Conservation (phyloP, 2,888 invertebrate species). For the Prosapia bicincta region DNA sequence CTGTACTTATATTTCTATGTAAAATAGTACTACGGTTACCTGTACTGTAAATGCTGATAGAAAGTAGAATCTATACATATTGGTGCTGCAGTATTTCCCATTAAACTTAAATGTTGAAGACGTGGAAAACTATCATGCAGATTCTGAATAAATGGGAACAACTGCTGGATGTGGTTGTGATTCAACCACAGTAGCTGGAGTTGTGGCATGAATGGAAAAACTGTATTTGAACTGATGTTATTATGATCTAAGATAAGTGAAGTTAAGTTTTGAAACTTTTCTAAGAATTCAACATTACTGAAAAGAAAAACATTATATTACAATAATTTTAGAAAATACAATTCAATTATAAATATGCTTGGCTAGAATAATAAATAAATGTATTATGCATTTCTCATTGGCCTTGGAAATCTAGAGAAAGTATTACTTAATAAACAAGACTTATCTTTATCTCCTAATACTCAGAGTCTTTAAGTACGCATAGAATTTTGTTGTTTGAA, state of each 20-base stretch:
- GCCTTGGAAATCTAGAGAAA: no score
- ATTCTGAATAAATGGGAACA: slow-evolving; percentile 70
- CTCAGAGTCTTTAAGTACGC: no score
- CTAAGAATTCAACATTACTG: slow-evolving; percentile 70
- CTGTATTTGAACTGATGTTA: slow-evolving; percentile 62
- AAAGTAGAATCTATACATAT: slow-evolving; percentile 71
- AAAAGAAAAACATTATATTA: background rate
- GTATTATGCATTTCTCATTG: no score
- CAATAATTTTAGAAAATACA: no score
- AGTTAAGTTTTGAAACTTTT: slow-evolving; percentile 66
- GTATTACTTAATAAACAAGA: no score
- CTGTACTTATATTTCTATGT: no score
- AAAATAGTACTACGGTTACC: slow-evolving; percentile 18
- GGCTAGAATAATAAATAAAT: no score
- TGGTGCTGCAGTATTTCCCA: slow-evolving; percentile 83
- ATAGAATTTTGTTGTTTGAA: no score
- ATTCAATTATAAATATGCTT: no score
- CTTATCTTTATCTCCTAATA: no score
- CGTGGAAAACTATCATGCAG: slow-evolving; percentile 68
- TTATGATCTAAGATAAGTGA: slow-evolving; percentile 82
- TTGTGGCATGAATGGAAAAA: slow-evolving; percentile 67
- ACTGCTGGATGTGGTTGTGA: slow-evolving; percentile 53
- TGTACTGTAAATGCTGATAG: slow-evolving; percentile 51
- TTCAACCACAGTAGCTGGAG: slow-evolving; percentile 72
- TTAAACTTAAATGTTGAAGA: slow-evolving; percentile 70